phyloP scores from a whole-genome alignment of 35 echinoderm and acorn worm genomes.

The Apostichopus parvimensis region DNA sequence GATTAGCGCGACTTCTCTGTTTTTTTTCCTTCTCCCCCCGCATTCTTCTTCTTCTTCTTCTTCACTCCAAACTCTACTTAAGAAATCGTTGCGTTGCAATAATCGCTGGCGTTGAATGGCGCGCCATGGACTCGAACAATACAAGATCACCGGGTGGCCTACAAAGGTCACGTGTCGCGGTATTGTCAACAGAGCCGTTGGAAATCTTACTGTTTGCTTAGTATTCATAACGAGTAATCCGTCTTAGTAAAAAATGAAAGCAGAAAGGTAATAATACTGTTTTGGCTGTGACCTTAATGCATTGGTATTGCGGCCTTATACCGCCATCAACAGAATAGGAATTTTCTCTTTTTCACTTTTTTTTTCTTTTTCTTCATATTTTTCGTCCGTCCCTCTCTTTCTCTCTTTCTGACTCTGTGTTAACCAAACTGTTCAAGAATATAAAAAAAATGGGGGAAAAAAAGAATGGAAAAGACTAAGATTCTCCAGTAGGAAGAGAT shows the following conservation, averaged over 20 bases:
- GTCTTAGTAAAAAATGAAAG: neutral
- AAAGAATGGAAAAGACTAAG: too few relatives aligned
- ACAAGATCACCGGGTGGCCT: slow-evolving; percentile 31
- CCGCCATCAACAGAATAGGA: neutral
- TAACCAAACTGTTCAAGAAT: slow-evolving; percentile 5
- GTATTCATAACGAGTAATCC: slow-evolving; percentile 53
- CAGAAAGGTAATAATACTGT: slow-evolving; percentile 1
- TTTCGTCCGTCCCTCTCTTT: neutral
- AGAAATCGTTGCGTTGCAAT: slow-evolving; percentile 45
- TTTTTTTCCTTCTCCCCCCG: too few relatives aligned
- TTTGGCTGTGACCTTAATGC: slow-evolving; percentile 41
- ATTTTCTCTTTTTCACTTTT: neutral
- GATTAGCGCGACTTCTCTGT: slow-evolving; percentile 1
- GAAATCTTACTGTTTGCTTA: slow-evolving; percentile 37
- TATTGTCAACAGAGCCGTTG: slow-evolving; percentile 14
- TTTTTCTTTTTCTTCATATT: neutral
- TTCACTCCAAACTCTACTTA: slow-evolving; percentile 5
- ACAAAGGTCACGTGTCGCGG: slow-evolving; percentile 38
- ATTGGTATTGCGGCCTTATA: slow-evolving; percentile 29
- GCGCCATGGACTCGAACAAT: slow-evolving; percentile 29
- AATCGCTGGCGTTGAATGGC: slow-evolving; percentile 34
- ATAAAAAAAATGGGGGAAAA: neutral
- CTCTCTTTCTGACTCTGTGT: neutral
- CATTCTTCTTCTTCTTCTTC: neutral
- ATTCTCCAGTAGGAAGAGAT: neutral